These are phyloP conservation scores for Miniopterus natalensis DNA, from an alignment of 2,113 vertebrate species.

Conservation along the genomic window DNA sequence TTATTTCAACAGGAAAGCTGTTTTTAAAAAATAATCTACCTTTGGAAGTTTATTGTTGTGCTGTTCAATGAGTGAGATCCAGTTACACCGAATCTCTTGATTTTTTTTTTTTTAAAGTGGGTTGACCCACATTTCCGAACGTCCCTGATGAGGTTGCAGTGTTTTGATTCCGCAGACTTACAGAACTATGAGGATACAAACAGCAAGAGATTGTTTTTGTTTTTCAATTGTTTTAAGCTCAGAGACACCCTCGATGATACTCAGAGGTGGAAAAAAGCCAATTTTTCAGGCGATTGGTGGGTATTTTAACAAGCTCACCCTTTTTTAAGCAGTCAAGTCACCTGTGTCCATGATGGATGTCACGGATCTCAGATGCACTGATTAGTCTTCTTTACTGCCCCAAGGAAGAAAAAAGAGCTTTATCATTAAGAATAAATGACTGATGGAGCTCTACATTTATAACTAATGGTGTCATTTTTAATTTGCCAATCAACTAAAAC, in stretches of 20 bases:
- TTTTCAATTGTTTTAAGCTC: not conserved
- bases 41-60: not conserved
- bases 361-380: not conserved
- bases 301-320: slow-evolving; percentile 31
- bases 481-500: not conserved
- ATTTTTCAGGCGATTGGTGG: not conserved
- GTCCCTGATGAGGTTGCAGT: not conserved
- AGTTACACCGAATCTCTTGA: not conserved
- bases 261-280: not conserved
- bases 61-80: not conserved
- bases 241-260: not conserved
- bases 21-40: not conserved
- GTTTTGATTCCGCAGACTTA: slow-evolving; percentile 54
- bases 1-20: slow-evolving; percentile 24
- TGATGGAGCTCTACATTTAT: not conserved
- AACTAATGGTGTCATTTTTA: slow-evolving; percentile 33
- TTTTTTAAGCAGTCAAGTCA: not conserved
- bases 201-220: not conserved
- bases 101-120: not conserved
- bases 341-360: not conserved
- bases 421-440: not conserved
- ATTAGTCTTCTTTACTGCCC: not conserved
- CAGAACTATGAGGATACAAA: slow-evolving; percentile 1
- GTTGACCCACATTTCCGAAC: not conserved
- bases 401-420: slow-evolving; percentile 2